phyloP scores from a whole-genome alignment of 1,140 invertebrate species.

The Panulirus ornatus region DNA sequence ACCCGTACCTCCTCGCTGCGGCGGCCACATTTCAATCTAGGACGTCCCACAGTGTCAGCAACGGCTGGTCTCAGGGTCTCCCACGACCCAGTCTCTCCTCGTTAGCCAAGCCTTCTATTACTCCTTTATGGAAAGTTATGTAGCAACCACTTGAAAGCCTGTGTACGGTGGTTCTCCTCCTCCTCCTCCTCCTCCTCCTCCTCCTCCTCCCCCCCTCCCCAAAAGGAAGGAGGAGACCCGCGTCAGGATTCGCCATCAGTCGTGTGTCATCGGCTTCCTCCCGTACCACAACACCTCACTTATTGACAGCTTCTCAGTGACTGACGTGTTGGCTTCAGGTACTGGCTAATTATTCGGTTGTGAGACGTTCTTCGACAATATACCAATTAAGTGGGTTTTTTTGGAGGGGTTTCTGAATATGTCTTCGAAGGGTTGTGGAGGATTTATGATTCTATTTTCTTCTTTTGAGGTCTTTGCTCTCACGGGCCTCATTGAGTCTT shows the following conservation, averaged over 20 bases:
- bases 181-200: too few relatives aligned
- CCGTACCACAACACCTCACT: too few relatives aligned
- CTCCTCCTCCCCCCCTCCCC: too few relatives aligned
- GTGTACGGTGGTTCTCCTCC: background rate
- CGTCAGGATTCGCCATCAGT: too few relatives aligned
- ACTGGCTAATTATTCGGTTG: constrained; percentile 53
- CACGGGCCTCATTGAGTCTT: too few relatives aligned
- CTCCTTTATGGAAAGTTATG: constrained; percentile 48
- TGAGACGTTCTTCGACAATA: constrained; percentile 23
- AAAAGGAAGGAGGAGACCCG: too few relatives aligned
- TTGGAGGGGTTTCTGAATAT: too few relatives aligned
- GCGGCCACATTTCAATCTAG: constrained; percentile 65
- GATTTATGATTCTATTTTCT: too few relatives aligned
- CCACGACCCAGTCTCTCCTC: constrained; percentile 42
- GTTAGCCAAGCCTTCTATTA: constrained; percentile 50
- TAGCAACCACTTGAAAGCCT: constrained; percentile 45
- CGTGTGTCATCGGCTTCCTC: too few relatives aligned
- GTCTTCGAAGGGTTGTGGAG: too few relatives aligned
- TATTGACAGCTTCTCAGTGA: constrained; percentile 52
- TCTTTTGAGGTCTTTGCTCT: too few relatives aligned
- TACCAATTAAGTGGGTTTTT: too few relatives aligned
- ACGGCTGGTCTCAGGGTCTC: background rate
- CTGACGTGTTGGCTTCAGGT: constrained; percentile 47
- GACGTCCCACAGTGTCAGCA: constrained; percentile 36
- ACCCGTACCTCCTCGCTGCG: background rate